phyloP scores from a whole-genome alignment of 2,888 invertebrate species.

The Smittia sp. region DNA sequence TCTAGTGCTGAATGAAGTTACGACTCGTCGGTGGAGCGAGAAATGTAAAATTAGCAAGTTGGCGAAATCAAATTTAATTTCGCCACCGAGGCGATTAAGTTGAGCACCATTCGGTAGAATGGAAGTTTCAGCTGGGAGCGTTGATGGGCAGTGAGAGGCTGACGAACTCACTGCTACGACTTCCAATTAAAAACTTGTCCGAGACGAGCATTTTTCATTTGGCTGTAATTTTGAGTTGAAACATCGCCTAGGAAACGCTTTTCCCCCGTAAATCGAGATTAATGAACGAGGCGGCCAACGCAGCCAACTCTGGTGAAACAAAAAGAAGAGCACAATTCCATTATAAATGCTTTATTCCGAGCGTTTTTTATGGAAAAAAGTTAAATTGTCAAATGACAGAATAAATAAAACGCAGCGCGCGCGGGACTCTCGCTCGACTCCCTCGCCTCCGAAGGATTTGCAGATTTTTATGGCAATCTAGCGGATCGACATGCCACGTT shows the following conservation, averaged over 20 bases:
- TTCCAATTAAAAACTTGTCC: background rate
- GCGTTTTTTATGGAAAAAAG: background rate
- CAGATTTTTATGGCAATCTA: background rate
- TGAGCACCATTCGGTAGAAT: too few relatives aligned
- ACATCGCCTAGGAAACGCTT: background rate
- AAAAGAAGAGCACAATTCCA: background rate
- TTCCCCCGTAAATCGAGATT: background rate
- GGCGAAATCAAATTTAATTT: background rate
- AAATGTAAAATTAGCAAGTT: conserved; percentile 7
- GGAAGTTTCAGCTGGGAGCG: too few relatives aligned
- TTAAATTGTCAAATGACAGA: conserved; percentile 14
- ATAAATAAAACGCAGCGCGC: conserved; percentile 19
- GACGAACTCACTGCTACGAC: too few relatives aligned
- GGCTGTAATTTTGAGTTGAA: background rate
- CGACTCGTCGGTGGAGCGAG: background rate
- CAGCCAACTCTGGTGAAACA: background rate
- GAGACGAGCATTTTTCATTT: background rate
- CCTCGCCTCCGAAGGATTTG: background rate
- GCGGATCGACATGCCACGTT: conserved; percentile 6
- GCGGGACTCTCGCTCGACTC: background rate
- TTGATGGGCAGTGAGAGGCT: too few relatives aligned
- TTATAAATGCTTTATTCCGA: background rate
- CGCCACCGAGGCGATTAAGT: background rate
- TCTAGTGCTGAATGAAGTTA: background rate
- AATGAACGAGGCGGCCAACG: background rate